Evolutionary conservation across 2,797 vertebrate species (phyloP).

Genomic region (Lateolabrax maculatus): DNA sequence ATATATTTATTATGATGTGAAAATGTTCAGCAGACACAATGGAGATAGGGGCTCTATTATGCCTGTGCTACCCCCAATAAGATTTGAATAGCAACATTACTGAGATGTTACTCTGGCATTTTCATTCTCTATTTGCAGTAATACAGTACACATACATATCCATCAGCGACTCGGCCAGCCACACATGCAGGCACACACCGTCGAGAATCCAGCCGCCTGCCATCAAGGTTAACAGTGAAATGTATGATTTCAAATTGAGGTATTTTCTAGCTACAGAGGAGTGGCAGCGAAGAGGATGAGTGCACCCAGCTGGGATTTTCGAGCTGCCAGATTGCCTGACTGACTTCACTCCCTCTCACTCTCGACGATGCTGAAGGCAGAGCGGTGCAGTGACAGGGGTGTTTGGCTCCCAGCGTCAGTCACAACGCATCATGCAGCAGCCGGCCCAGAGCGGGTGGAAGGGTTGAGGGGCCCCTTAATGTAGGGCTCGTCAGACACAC

Average conservation of each 20-base stretch:
- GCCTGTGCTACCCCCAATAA: constrained; percentile 28
- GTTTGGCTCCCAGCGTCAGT: constrained; percentile 65
- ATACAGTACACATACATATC: constrained; percentile 15
- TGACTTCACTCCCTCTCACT: constrained; percentile 61
- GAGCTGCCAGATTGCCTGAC: constrained; percentile 64
- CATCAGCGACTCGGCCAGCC: constrained; percentile 31
- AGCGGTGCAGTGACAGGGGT: constrained; percentile 44
- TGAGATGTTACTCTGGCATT: constrained; percentile 38
- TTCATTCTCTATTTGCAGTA: constrained; percentile 54
- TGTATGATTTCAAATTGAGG: constrained; percentile 66
- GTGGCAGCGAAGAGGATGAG: constrained; percentile 59
- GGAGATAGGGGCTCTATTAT: constrained; percentile 31
- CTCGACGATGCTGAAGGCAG: constrained; percentile 33
- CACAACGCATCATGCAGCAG: constrained; percentile 69
- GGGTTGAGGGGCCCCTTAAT: constrained; percentile 42
- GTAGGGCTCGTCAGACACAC: constrained; percentile 66
- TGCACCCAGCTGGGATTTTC: constrained; percentile 57
- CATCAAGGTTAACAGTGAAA: constrained; percentile 66
- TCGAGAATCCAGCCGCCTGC: constrained; percentile 46
- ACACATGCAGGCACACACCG: constrained; percentile 16
- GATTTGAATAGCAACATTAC: constrained; percentile 51
- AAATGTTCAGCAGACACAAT: constrained; percentile 25
- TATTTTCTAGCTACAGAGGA: constrained; percentile 60
- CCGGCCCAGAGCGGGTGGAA: constrained; percentile 50
- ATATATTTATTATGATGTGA: constrained; percentile 34